Evolutionary conservation across 2,113 vertebrate species (phyloP), one percentile per base, ranked within the genome.

Genomic region (Hyla sarda): DNA sequence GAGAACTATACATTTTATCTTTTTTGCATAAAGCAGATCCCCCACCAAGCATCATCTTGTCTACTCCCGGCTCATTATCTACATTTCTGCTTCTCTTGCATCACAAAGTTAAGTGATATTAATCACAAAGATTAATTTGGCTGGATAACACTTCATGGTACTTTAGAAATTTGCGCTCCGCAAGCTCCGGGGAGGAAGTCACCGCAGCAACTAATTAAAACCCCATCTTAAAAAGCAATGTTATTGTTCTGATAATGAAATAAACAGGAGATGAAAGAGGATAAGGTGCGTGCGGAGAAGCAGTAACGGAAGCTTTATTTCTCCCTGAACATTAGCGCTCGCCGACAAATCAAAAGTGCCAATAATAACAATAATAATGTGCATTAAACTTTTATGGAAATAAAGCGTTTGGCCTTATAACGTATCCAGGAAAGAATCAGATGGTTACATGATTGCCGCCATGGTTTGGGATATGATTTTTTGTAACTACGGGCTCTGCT

Each of bases 181-280:
- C 85, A 74, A 87, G 62, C 85, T 87, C 77, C 69, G 69, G 78
- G 85, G 78, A 87, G 77, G 85, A 87, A 87, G 78, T 56, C 85
- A 87, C 67, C 69, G 52, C 67, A 54, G 67, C 78, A 74, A 82
- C 77, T 87, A 87, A 87, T 87, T 87, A 87, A 87, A 87, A 82
- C 67, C 52, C 69, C 67, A 87, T 87, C 85, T 87, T 74, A 81
- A 87, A 87, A 87, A 62, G 85, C 77, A 82, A 87, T 87, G 78
- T 87, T 87, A 87, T 87, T 87, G 85, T 87, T 87, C 85, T 81
- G 78, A 74, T 87, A 86, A 86, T 86, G 84, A 86, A 86, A 86
- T 86, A 87, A 87, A 87, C 85, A 87, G 85, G 76, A 87, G 85
- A 87, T 82, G 85, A 74, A 80, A 50, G 85, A 82, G 77, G 85